phyloP scores from a whole-genome alignment of 2,797 vertebrate species.

The Hypotaenidia okinawae region DNA sequence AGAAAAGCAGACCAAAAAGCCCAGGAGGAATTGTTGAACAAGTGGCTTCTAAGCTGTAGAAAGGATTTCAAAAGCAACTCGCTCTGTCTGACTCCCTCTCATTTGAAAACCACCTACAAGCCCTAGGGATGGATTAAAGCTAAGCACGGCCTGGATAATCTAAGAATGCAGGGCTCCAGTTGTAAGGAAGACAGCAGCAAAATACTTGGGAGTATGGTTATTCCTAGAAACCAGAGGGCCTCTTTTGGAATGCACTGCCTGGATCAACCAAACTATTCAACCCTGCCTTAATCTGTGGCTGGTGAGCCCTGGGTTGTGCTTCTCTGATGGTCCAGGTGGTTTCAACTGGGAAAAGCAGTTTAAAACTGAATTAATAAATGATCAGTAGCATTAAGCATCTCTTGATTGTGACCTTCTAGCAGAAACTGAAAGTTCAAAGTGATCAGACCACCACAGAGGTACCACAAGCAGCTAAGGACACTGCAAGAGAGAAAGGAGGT shows the following conservation, averaged over 20 bases:
- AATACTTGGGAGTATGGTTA: neutral
- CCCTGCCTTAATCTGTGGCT: neutral
- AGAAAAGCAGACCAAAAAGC: slow-evolving; percentile 48
- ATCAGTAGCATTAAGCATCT: neutral
- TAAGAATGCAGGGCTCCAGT: neutral
- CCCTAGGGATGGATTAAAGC: slow-evolving; percentile 37
- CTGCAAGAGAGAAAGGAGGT: neutral
- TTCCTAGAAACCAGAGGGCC: neutral
- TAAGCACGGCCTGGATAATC: neutral
- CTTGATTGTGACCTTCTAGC: neutral
- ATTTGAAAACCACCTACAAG: neutral
- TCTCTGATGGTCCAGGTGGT: neutral
- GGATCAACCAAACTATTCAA: neutral
- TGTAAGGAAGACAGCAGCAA: neutral
- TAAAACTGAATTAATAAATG: slow-evolving; percentile 3
- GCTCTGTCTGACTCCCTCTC: neutral
- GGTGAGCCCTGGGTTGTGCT: neutral
- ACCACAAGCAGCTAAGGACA: neutral
- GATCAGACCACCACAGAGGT: neutral
- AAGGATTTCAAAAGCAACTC: slow-evolving; percentile 45
- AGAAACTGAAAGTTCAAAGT: neutral
- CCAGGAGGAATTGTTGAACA: slow-evolving; percentile 44
- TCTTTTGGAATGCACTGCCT: neutral
- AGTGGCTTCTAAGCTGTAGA: slow-evolving; percentile 24
- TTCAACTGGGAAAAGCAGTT: neutral